Conservation (phyloP, 2,888 invertebrate species). For the Oxystoma pomonae region DNA sequence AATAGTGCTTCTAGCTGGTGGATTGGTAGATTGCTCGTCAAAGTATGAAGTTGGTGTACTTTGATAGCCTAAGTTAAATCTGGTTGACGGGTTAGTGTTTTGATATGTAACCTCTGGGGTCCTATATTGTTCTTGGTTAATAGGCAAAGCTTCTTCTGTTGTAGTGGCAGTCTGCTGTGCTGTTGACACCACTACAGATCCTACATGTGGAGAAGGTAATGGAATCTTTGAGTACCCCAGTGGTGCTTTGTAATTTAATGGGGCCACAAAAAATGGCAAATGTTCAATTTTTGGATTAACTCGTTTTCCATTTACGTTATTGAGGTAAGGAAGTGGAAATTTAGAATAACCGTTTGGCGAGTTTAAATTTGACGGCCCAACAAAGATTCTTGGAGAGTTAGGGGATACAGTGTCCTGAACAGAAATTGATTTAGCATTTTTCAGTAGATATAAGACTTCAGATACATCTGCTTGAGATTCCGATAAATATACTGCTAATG, state of each 20-base stretch:
- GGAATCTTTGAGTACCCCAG: slow-evolving; percentile 81
- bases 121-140: neutral
- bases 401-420: slow-evolving; percentile 72
- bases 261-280: slow-evolving; percentile 81
- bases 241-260: slow-evolving; percentile 79
- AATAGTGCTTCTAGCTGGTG: neutral
- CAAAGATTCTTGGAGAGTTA: slow-evolving; percentile 71
- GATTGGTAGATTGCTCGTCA: neutral
- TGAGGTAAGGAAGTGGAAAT: slow-evolving; percentile 79
- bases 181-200: slow-evolving; percentile 67
- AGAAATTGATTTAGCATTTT: slow-evolving; percentile 68
- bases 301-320: slow-evolving; percentile 63
- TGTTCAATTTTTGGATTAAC: slow-evolving; percentile 69
- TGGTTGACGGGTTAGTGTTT: neutral
- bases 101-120: neutral
- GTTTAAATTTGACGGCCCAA: slow-evolving; percentile 72
- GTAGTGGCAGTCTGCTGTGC: neutral
- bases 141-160: too few relatives aligned
- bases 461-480: slow-evolving; percentile 59
- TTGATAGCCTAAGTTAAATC: neutral
- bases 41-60: neutral
- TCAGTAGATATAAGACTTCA: slow-evolving; percentile 67
- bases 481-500: slow-evolving; percentile 73
- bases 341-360: slow-evolving; percentile 70
- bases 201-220: slow-evolving; percentile 81